Evolutionary conservation across 2,888 invertebrate species (phyloP).

Genomic region (Lasius fuliginosus): DNA sequence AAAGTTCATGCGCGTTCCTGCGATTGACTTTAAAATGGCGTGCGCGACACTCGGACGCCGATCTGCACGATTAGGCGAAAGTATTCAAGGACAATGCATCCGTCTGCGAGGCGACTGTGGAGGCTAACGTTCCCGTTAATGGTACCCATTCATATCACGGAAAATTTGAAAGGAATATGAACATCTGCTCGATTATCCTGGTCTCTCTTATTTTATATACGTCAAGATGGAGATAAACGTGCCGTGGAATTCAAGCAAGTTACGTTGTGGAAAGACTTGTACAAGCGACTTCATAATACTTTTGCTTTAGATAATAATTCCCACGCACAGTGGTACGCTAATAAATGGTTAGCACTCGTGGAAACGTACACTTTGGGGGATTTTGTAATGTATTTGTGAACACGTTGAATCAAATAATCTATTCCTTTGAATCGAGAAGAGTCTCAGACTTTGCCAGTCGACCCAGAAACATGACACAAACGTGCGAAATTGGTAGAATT

Average conservation of each 20-base stretch:
- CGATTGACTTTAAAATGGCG: slow-evolving; percentile 72
- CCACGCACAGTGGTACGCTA: neutral
- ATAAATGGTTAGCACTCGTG: neutral
- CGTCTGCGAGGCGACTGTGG: slow-evolving; percentile 62
- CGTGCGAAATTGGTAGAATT: neutral
- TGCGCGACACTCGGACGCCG: slow-evolving; percentile 56
- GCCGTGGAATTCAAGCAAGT: neutral
- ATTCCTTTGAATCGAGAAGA: neutral
- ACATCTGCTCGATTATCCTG: neutral
- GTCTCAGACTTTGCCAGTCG: neutral
- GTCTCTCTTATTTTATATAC: neutral
- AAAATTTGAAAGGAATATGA: slow-evolving; percentile 51
- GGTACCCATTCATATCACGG: slow-evolving; percentile 63
- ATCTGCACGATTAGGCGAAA: slow-evolving; percentile 76
- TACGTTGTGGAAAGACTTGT: neutral
- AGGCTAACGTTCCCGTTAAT: slow-evolving; percentile 68
- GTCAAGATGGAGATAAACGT: slow-evolving; percentile 4
- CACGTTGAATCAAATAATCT: neutral
- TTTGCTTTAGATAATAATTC: slow-evolving; percentile 20
- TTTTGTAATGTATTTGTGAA: neutral
- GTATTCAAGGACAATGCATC: slow-evolving; percentile 78
- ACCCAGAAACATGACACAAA: neutral
- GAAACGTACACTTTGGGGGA: neutral
- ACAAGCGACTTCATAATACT: neutral
- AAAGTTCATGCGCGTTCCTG: slow-evolving; percentile 35